Percentiles rank a stretch among this genome's conserved stretches.
Conservation (phyloP, 2,113 vertebrate species). For the Dromas ardeola region DNA sequence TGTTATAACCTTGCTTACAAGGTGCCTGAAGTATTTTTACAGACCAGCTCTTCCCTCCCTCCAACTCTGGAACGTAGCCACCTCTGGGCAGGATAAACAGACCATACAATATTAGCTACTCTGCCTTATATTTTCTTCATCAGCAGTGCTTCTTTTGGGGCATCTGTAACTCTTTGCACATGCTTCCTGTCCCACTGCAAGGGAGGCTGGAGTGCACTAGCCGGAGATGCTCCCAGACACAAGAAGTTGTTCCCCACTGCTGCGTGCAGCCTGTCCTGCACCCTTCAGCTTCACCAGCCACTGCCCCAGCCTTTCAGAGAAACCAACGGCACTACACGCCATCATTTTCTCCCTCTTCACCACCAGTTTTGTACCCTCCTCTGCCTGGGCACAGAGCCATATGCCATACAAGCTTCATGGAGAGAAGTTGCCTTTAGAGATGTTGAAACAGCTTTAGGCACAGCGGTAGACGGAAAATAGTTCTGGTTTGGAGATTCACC, state of each 20-base stretch:
- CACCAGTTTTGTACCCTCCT: background rate
- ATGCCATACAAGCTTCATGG: background rate
- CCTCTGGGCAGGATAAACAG: background rate
- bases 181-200: background rate
- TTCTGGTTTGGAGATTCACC: background rate
- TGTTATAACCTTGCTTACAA: background rate
- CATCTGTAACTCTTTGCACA: background rate
- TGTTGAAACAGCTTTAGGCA: background rate
- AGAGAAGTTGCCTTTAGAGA: background rate
- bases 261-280: background rate
- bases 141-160: background rate
- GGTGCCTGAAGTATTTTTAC: background rate
- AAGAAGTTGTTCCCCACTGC: background rate
- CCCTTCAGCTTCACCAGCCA: background rate
- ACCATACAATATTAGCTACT: background rate
- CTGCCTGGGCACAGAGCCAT: background rate
- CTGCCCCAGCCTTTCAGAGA: too few species aligned
- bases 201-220: background rate
- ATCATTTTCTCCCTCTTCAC: background rate
- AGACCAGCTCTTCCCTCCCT: background rate
- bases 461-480: background rate
- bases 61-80: background rate
- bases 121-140: background rate
- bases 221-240: background rate
- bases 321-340: background rate